Conservation (phyloP, 2,797 vertebrate genomes). For the Nasua narica region DNA sequence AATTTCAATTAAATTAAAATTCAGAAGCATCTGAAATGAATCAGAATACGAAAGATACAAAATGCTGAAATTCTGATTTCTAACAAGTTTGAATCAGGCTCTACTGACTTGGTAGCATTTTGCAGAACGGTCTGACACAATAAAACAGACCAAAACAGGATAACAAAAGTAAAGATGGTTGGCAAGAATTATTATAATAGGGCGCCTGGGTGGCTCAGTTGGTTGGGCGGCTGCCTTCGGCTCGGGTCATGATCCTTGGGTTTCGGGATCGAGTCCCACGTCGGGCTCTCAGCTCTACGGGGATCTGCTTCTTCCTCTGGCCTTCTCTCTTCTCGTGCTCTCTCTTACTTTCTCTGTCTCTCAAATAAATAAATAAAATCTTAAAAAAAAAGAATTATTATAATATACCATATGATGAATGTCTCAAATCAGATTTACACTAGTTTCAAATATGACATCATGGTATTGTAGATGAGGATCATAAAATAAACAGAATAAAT, state of each 20-base stretch:
- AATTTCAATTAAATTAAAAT: conserved; percentile 54
- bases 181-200: not conserved
- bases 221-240: too few species aligned
- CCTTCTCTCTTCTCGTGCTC: too few species aligned
- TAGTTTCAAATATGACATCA: not conserved
- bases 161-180: not conserved
- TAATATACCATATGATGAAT: not conserved
- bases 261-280: too few species aligned
- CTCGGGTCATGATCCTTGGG: too few species aligned
- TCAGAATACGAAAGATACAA: not conserved
- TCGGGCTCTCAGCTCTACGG: too few species aligned
- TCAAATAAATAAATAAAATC: too few species aligned
- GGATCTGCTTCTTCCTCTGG: too few species aligned
- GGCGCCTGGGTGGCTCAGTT: too few species aligned
- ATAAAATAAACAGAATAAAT: not conserved
- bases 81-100: not conserved
- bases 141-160: not conserved
- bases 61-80: conserved; percentile 21
- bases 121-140: not conserved
- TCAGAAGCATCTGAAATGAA: conserved; percentile 47
- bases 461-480: not conserved
- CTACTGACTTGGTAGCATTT: not conserved
- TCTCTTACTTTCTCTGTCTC: too few species aligned
- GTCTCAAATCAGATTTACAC: not conserved
- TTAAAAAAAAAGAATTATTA: conserved; percentile 22